Evolutionary conservation across 37 sponge, comb jelly and placozoan species (phyloP), one percentile per base, ranked within the genome.

Genomic region (Diacarnus erythraeanus): DNA sequence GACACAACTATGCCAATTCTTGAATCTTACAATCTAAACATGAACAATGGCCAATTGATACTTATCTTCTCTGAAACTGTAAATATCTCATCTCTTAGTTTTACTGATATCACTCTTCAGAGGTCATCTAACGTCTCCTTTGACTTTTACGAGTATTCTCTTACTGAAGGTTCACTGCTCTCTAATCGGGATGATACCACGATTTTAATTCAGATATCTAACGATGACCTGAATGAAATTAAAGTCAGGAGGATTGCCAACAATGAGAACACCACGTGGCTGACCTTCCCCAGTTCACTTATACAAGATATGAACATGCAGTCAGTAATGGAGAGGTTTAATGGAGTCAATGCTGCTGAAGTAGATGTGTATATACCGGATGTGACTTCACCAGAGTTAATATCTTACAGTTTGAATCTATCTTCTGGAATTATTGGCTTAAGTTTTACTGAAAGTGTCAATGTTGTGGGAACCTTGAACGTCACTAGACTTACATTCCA

Each of bases 51-150:
- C 15, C 58, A 21, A 1, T 44, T 96, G 3, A 83, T 36, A 15
- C 77, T 96, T 18, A 78, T 78, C 29, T 96, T 96, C 81, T 87
- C 89, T 74, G 97, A 96, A 57, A 96, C 97, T 31, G 84, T 96
- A 57, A 91, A 94, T 77, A 79, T 85, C 12, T 83, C 88, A 3
- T 91, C 95, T 4, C 70, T 94, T 25, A 71, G 77, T 30, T 57
- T 94, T 31, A 69, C 69, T 39, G 83, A 88, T 47, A 35, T 94
- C 21, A 87, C 89, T 18, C 63, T 94, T 27, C 95, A 94, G 81
- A 56, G 88, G 54, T 76, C 69, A 0, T 72, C 89, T 30, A 83
- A 84, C 29, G 78, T 83, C 20, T 72, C 79, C 40, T 60, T 64
- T 57, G 74, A 51, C 23, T 44, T 25, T 2, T 77, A 77, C 38